Evolutionary conservation across 2,888 invertebrate species (phyloP).

Genomic region (Caenorhabditis imperialis): DNA sequence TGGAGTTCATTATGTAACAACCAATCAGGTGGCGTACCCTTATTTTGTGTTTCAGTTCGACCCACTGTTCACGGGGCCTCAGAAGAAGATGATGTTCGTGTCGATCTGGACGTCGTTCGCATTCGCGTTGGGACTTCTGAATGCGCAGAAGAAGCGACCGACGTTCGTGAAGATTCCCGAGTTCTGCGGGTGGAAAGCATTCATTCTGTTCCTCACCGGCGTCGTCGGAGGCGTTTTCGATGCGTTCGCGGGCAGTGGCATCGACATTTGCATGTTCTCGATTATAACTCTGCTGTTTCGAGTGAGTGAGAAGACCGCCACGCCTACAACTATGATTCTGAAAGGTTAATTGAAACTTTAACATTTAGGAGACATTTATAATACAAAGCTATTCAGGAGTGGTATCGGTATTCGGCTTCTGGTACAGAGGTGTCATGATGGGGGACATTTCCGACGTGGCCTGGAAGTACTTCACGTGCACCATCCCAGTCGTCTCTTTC

Average conservation of each 20-base stretch:
- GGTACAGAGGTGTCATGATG: conserved; percentile 69
- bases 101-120: conserved; percentile 78
- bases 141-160: conserved; percentile 70
- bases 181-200: conserved; percentile 68
- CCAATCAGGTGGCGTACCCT: not conserved
- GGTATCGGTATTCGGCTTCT: conserved; percentile 67
- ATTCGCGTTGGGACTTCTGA: conserved; percentile 77
- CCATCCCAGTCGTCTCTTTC: conserved; percentile 29
- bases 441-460: conserved; percentile 55
- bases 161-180: conserved; percentile 65
- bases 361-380: no score
- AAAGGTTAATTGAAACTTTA: conserved; percentile 30
- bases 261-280: conserved; percentile 76
- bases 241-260: conserved; percentile 76
- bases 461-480: conserved; percentile 59
- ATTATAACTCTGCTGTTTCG: conserved; percentile 70
- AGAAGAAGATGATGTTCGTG: conserved; percentile 78
- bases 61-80: conserved; percentile 65
- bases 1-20: conserved; percentile 68
- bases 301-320: conserved; percentile 75
- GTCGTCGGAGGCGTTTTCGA: conserved; percentile 75
- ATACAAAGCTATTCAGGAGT: no score
- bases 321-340: conserved; percentile 76
- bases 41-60: conserved; percentile 55
- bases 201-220: conserved; percentile 72